These are phyloP conservation scores for Acinonyx jubatus DNA, from an alignment of 2,113 vertebrate species.

Conservation along the genomic window DNA sequence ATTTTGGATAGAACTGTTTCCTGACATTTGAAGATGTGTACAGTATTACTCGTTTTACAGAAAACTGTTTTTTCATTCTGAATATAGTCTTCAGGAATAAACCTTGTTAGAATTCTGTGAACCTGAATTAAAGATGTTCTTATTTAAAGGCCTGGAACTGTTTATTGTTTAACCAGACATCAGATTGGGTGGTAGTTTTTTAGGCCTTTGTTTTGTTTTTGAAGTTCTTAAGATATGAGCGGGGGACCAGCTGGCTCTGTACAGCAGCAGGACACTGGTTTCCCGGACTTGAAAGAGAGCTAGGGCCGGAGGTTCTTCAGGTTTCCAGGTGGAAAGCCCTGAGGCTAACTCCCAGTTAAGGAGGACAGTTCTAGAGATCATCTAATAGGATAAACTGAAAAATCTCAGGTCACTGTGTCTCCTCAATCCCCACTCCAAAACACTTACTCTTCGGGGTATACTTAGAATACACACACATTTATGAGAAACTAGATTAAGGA, in stretches of 20 bases:
- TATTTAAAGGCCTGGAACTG: background rate
- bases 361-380: background rate
- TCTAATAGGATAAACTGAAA: constrained; percentile 5
- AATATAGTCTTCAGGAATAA: background rate
- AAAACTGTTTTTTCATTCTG: background rate
- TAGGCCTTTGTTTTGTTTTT: constrained; percentile 8
- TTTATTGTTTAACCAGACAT: background rate
- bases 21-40: background rate
- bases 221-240: background rate
- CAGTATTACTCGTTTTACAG: background rate
- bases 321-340: background rate
- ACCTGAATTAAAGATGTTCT: constrained; percentile 25
- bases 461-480: background rate
- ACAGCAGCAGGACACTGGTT: background rate
- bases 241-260: background rate
- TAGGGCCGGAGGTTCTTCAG: background rate
- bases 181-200: background rate
- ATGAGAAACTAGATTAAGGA: background rate
- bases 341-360: background rate
- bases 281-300: constrained; percentile 20
- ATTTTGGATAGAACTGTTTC: constrained; percentile 1
- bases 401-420: constrained; percentile 23
- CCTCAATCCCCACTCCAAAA: background rate
- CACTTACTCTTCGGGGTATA: background rate
- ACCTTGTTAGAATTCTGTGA: background rate